Evolutionary conservation across 1,140 invertebrate genomes (phyloP), one percentile per base, ranked within the genome.

Genomic region (Prorops nasuta): DNA sequence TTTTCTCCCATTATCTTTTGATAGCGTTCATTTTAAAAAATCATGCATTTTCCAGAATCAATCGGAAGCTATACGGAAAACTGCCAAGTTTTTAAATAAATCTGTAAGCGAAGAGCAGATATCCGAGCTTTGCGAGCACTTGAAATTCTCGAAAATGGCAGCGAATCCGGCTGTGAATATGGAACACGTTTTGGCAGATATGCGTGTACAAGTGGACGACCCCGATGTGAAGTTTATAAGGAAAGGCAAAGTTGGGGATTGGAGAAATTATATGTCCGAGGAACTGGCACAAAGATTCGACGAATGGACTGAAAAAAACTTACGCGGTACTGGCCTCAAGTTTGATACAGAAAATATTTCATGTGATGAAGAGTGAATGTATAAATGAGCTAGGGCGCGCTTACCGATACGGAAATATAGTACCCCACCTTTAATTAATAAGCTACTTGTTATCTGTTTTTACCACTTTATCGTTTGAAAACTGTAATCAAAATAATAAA

Each of bases 171-270:
- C 86, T 1, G 80, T 90, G 1, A 92, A 92, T 66, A 66, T 88
- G 51, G 81, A 87, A 51, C 72, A 80, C 2, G 71, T 90, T 12
- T 59, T 90, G 1, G 74, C 80, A 31, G 73, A 77, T 3, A 78
- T 75, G 10, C 79, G 78, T 28, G 76, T 76, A 0, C 67, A 78
- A 39, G 72, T 77, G 44, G 68, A 66, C 9, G 60, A 83, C 50
- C 79, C 80, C 0, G 74, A 84, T 24, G 64, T 78, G 0, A 84
- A 82, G 60, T 91, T 92, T 61, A 90, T 92, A 44, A 78, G 90
- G 12, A 90, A 90, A 61, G 91, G 91, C 0, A 81, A 87, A 71
- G 84, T 92, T 19, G 91, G 91, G 0, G 90, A 92, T 64, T 93
- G 90, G 87, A 86, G 83, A 52, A 90, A 91, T 71, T 81, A 89